Evolutionary conservation across 2,113 vertebrate species (phyloP).

Genomic region (Pardalotus punctatus): DNA sequence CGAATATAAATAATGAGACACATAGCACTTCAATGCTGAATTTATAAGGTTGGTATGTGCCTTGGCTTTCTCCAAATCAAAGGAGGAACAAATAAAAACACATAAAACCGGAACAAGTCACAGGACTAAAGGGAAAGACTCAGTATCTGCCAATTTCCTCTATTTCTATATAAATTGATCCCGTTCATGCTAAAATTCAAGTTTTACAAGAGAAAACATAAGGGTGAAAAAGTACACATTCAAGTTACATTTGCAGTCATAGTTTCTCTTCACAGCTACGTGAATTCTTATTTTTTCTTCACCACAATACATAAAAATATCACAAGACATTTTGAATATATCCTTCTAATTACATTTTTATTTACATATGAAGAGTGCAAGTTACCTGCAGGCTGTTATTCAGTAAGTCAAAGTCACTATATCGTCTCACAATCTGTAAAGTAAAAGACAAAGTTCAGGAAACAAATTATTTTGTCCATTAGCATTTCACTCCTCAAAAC

Average conservation of each 20-base stretch:
- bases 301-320: neutral
- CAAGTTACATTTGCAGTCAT: neutral
- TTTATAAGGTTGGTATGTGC: conserved; percentile 24
- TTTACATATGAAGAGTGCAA: neutral
- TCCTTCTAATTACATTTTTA: neutral
- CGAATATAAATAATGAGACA: conserved; percentile 22
- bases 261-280: neutral
- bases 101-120: conserved; percentile 17
- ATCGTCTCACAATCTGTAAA: conserved; percentile 92
- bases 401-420: conserved; percentile 96
- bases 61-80: conserved; percentile 20
- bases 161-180: neutral
- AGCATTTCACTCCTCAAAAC: neutral
- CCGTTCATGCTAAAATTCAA: neutral
- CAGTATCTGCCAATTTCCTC: conserved; percentile 17
- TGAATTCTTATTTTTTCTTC: neutral
- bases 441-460: conserved; percentile 40
- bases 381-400: conserved; percentile 95
- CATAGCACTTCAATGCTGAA: neutral
- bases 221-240: neutral
- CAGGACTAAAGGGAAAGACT: neutral
- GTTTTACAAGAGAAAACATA: neutral
- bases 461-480: neutral
- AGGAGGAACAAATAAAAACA: neutral
- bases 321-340: neutral